Conservation (phyloP, 2,888 invertebrate genomes). For the Noctua janthe region DNA sequence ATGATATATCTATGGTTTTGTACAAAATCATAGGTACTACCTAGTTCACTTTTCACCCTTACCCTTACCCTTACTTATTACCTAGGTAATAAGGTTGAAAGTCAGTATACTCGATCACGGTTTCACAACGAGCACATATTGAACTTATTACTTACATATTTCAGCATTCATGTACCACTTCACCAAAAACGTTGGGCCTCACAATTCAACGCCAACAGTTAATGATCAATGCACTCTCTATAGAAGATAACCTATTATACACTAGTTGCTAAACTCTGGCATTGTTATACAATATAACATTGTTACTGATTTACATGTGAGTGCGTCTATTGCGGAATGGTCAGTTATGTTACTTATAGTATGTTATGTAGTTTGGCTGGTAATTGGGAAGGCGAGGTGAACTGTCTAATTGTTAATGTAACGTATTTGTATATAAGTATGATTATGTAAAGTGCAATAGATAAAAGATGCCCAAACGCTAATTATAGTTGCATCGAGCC, state of each 20-base stretch:
- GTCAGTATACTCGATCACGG: no score
- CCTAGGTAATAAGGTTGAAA: no score
- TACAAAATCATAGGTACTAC: no score
- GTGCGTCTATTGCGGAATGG: not conserved
- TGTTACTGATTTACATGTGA: conserved; percentile 31
- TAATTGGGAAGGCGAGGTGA: not conserved
- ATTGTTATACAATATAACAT: conserved; percentile 22
- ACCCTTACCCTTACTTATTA: no score
- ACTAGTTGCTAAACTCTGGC: not conserved
- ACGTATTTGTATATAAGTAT: not conserved
- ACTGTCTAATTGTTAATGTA: not conserved
- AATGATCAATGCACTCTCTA: not conserved
- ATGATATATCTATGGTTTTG: no score
- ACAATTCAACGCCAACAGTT: not conserved
- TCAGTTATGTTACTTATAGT: not conserved
- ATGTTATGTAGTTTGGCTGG: not conserved
- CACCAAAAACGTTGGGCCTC: not conserved
- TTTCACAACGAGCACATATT: not conserved
- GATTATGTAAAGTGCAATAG: not conserved
- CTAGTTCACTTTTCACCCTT: no score
- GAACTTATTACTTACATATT: not conserved
- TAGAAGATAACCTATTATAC: not conserved
- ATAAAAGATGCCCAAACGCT: not conserved
- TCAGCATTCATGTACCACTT: not conserved
- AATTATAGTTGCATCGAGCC: not conserved